A percentile compares a stretch with the other conserved stretches of the same genome.
phyloP scores from a whole-genome alignment of 2,888 invertebrate genomes.

The Cybosia mesomella region DNA sequence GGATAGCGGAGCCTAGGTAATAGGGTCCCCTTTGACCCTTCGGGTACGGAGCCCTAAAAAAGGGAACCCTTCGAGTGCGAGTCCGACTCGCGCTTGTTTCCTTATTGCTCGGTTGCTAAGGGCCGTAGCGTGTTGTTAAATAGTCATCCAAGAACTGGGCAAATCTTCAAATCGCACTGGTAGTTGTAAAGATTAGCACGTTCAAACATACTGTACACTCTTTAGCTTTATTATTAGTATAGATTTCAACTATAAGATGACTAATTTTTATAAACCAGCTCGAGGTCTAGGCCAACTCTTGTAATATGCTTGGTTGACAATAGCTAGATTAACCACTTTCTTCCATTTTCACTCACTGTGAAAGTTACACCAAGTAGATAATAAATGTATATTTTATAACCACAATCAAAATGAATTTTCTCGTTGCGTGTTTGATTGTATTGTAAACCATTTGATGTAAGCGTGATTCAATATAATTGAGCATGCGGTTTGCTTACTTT shows the following conservation, averaged over 20 bases:
- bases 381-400: neutral
- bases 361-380: slow-evolving; percentile 22
- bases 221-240: neutral
- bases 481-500: slow-evolving; percentile 20
- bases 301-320: neutral
- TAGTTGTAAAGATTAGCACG: neutral
- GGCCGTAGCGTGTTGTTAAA: neutral
- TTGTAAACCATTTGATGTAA: neutral
- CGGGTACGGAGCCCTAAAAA: too few relatives aligned
- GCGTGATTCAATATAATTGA: slow-evolving; percentile 15
- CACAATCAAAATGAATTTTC: slow-evolving; percentile 19
- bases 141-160: neutral
- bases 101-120: neutral
- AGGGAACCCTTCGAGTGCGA: too few relatives aligned
- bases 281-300: neutral
- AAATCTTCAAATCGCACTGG: neutral
- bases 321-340: neutral
- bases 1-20: too few relatives aligned
- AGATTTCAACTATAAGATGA: neutral
- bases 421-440: slow-evolving; percentile 8
- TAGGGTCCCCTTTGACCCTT: too few relatives aligned
- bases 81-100: too few relatives aligned
- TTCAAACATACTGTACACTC: neutral
- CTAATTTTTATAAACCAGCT: neutral
- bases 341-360: slow-evolving; percentile 38